Percentiles rank a stretch among this genome's conserved stretches.
Conservation (phyloP, 2,113 vertebrate species). For the Alligator mississippiensis region DNA sequence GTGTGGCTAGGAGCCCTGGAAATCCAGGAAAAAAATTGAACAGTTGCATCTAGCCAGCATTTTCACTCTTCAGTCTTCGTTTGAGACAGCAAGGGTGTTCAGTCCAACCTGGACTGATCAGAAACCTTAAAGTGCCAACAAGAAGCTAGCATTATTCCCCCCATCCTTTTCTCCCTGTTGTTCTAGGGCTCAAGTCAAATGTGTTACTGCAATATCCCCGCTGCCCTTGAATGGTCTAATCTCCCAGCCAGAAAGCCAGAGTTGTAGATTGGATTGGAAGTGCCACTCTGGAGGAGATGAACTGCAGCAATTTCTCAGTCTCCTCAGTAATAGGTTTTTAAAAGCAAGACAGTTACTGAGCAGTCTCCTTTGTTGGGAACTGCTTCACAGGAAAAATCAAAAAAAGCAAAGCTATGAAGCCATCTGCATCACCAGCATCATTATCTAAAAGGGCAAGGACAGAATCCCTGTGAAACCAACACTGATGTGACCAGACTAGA, state of each 20-base stretch:
- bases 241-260: neutral
- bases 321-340: neutral
- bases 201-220: accelerated
- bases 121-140: neutral
- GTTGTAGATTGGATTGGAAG: neutral
- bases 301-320: neutral
- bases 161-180: neutral
- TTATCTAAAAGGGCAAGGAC: conserved; percentile 45
- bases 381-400: neutral
- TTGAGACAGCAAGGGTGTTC: neutral
- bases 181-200: neutral
- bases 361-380: accelerated
- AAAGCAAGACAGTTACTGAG: neutral
- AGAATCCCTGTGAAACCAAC: conserved; percentile 49
- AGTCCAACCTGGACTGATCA: neutral
- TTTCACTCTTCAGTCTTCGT: neutral
- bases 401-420: conserved; percentile 29
- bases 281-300: neutral
- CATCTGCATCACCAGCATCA: conserved; percentile 56
- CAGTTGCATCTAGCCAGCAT: accelerated
- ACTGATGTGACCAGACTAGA: conserved; percentile 57
- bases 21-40: neutral
- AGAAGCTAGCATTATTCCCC: neutral
- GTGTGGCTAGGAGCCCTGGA: neutral
- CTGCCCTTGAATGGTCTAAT: neutral